Evolutionary conservation across 2,888 invertebrate species (phyloP).

Genomic region (Dorcus hopei): DNA sequence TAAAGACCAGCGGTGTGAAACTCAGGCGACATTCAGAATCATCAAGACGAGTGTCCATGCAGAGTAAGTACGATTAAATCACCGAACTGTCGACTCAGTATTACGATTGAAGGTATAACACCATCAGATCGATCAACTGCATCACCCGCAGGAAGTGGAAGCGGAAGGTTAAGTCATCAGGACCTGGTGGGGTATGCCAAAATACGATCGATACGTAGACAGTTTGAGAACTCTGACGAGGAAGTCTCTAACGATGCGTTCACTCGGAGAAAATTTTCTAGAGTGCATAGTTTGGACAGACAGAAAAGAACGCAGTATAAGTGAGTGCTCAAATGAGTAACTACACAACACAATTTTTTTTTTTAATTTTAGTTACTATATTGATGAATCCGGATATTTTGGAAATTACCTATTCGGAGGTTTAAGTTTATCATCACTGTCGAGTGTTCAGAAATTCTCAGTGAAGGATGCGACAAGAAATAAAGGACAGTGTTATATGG

Average conservation of each 20-base stretch:
- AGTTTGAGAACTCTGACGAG: conserved; percentile 5
- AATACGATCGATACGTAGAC: conserved; percentile 52
- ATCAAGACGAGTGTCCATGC: conserved; percentile 56
- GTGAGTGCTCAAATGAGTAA: not conserved
- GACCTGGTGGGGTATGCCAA: conserved; percentile 76
- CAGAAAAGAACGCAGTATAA: not conserved
- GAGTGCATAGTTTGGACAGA: not conserved
- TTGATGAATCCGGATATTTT: conserved; percentile 12
- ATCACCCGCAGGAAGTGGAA: conserved; percentile 54
- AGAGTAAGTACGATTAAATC: conserved; percentile 50
- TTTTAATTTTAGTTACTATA: conserved; percentile 10
- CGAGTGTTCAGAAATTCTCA: conserved; percentile 41
- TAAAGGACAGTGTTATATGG: conserved; percentile 63
- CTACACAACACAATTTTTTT: not conserved
- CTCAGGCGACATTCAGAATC: conserved; percentile 52
- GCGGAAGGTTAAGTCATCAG: conserved; percentile 63
- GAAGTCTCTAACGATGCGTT: not conserved
- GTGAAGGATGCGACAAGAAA: conserved; percentile 51
- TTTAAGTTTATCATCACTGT: conserved; percentile 37
- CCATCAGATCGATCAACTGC: conserved; percentile 55
- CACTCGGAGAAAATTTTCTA: not conserved
- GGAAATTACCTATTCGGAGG: conserved; percentile 19
- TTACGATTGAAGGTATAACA: conserved; percentile 46
- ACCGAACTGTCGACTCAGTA: not conserved
- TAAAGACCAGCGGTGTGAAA: conserved; percentile 36